phyloP scores from a whole-genome alignment of 2,888 invertebrate genomes.

The Athalia circularis region DNA sequence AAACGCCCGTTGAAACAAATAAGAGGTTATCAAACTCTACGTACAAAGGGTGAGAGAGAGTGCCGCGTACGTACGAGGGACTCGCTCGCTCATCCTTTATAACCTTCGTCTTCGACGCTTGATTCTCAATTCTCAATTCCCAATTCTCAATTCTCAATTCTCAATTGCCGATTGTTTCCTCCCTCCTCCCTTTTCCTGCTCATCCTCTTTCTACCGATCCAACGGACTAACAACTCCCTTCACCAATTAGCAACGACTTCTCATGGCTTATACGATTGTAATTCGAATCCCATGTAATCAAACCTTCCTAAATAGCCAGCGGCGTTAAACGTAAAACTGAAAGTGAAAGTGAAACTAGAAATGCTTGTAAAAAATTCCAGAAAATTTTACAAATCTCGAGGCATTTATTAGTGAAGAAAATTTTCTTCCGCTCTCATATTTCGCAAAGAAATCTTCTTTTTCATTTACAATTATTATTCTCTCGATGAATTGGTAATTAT shows the following conservation, averaged over 20 bases:
- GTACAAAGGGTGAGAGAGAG: background rate
- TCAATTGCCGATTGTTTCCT: constrained; percentile 44
- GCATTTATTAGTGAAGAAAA: too few relatives aligned
- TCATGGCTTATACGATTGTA: too few relatives aligned
- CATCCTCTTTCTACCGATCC: constrained; percentile 30
- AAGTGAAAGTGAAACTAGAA: too few relatives aligned
- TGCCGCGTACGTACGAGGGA: background rate
- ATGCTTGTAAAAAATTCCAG: too few relatives aligned
- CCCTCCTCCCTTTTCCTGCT: constrained; percentile 29
- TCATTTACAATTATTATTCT: too few relatives aligned
- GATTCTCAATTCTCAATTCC: constrained; percentile 19
- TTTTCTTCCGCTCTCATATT: too few relatives aligned
- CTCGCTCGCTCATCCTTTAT: constrained; percentile 2
- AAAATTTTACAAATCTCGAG: too few relatives aligned
- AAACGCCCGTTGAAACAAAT: constrained; percentile 30
- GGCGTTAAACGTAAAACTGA: too few relatives aligned
- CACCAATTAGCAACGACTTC: constrained; percentile 4
- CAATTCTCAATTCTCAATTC: constrained; percentile 23
- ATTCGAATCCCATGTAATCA: too few relatives aligned
- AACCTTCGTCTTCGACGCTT: background rate
- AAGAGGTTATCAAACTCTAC: constrained; percentile 35
- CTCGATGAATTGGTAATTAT: too few relatives aligned
- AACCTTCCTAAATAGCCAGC: too few relatives aligned
- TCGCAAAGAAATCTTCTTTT: too few relatives aligned
- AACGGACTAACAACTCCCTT: background rate